Conservation (phyloP, 2,888 invertebrate genomes). For the Cabera pusaria region DNA sequence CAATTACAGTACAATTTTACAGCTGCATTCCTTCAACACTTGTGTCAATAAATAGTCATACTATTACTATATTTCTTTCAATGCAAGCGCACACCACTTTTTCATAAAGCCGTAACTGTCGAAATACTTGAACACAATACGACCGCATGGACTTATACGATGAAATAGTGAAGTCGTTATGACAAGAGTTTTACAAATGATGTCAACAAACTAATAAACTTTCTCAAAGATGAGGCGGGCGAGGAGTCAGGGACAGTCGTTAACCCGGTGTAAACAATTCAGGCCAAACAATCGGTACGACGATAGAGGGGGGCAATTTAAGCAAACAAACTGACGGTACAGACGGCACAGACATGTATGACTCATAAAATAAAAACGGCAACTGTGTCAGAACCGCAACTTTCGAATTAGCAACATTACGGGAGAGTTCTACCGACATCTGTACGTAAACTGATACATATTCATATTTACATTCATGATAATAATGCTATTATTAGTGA, state of each 20-base stretch:
- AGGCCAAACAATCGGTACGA: conserved; percentile 60
- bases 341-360: conserved; percentile 50
- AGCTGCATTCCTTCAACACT: conserved; percentile 29
- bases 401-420: conserved; percentile 23
- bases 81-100: conserved; percentile 5
- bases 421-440: background rate
- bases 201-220: conserved; percentile 62
- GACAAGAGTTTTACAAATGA: conserved; percentile 40
- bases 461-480: conserved; percentile 1
- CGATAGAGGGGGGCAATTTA: conserved; percentile 52
- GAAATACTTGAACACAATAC: conserved; percentile 20
- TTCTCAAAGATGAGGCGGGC: conserved; percentile 46
- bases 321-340: conserved; percentile 50
- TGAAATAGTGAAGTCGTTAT: conserved; percentile 33
- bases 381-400: conserved; percentile 33
- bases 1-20: no score
- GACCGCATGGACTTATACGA: conserved; percentile 26
- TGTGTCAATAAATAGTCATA: conserved; percentile 20
- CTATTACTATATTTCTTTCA: conserved; percentile 10
- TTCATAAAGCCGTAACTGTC: conserved; percentile 18
- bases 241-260: conserved; percentile 68
- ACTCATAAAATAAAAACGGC: conserved; percentile 47
- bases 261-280: conserved; percentile 68
- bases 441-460: conserved; percentile 11
- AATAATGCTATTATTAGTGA: conserved; percentile 29